Base-by-base conservation (phyloP, 2,797 vertebrate species). In the Balearica regulorum region DNA sequence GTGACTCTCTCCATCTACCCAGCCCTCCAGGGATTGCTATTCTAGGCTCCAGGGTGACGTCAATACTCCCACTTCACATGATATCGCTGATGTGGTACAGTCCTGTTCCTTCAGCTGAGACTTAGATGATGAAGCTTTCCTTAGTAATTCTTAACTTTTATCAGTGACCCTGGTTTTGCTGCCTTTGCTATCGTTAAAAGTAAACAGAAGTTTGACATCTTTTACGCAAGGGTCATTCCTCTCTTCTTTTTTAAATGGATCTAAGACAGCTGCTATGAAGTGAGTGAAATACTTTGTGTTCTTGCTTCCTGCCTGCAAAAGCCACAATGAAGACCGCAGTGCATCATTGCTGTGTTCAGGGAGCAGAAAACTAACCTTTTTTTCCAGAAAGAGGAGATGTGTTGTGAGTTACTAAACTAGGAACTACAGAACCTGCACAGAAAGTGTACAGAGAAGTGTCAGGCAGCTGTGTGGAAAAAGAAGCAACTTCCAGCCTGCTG, bases 31-130 rank as follows among this genome's bases (percentile, higher is more conserved):
- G 87, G 92, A 94, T 11, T 64, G 75, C 90, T 93, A 90, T 96
- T 96, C 94, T 48, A 80, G 81, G 94, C 68, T 64, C 73, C 48
- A 35, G 49, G 33, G 72, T 96, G 92, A 95, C 13, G 72, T 95
- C 95, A 95, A n/a, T 41, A 14, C 33, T 90, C 64, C 35, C 43
- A 6, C 61, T 86, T 76, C 85, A 70, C 7, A 3, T 0, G 4
- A 8, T 39, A 75, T 53, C 16, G 13, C 90, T 91, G 75, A 83
- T 78, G 72, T 80, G 71, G 57, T 83, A 51, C 53, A 60, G 75
- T 51, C 84, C 69, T 37, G 4, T 77, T 81, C 41, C 76, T 86
- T 68, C 79, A 61, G 61, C 64, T 78, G 53, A 83, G 49, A 41
- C 46, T 82, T 11, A 4, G 51, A 55, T 65, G 18, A 60, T 77